phyloP scores from a whole-genome alignment of 1,140 invertebrate species.

The Bombus haemorrhoidalis region DNA sequence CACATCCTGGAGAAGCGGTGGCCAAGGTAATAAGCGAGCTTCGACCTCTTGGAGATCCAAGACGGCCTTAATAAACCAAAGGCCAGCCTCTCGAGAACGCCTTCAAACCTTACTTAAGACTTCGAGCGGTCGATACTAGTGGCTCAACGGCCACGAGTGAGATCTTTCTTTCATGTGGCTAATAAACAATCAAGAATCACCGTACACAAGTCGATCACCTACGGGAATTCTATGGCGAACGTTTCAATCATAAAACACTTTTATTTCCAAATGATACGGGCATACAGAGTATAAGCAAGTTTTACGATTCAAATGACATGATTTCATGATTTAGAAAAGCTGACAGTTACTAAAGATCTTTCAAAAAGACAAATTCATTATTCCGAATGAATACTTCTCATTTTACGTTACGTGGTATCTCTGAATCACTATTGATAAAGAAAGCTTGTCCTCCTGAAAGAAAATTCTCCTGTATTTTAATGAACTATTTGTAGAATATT shows the following conservation, averaged over 20 bases:
- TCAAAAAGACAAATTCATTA: neutral
- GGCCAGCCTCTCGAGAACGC: conserved; percentile 34
- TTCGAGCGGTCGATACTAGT: conserved; percentile 41
- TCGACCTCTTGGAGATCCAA: conserved; percentile 38
- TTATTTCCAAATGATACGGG: neutral
- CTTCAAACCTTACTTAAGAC: conserved; percentile 36
- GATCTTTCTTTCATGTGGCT: neutral
- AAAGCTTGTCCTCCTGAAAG: neutral
- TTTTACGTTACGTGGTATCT: neutral
- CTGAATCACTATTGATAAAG: neutral
- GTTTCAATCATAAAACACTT: neutral
- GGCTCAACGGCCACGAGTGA: neutral
- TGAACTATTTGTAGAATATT: neutral
- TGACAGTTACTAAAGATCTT: neutral
- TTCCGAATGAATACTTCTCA: neutral
- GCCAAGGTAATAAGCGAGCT: conserved; percentile 53
- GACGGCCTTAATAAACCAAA: conserved; percentile 56
- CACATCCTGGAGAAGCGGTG: conserved; percentile 27
- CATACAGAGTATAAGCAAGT: neutral
- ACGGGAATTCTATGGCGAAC: neutral
- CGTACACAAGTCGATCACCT: neutral
- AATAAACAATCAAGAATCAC: conserved; percentile 11
- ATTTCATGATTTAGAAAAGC: neutral
- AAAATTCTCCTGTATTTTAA: neutral
- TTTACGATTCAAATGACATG: neutral